phyloP scores from a whole-genome alignment of 2,113 vertebrate genomes.

The Halichoerus grypus region DNA sequence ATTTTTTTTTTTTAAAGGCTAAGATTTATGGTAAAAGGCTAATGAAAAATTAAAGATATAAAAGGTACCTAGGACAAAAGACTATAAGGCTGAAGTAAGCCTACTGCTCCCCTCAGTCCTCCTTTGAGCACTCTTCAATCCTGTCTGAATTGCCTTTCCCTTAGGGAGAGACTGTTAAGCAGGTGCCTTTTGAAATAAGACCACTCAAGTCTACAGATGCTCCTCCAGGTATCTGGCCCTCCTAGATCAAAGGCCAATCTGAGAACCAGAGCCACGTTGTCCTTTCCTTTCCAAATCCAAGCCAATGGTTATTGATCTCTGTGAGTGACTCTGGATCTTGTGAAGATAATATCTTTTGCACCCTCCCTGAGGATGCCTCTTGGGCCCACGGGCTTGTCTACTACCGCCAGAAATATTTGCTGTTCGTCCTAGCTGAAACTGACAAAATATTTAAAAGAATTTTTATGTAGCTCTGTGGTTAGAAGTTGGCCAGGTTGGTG shows the following conservation, averaged over 20 bases:
- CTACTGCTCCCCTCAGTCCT: background rate
- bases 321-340: background rate
- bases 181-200: background rate
- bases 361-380: background rate
- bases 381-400: background rate
- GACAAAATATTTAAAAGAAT: background rate
- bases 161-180: background rate
- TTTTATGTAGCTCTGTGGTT: background rate
- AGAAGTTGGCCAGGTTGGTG: background rate
- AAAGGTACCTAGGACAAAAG: background rate
- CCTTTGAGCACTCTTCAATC: background rate
- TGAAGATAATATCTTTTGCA: background rate
- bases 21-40: background rate
- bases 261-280: background rate
- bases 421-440: background rate
- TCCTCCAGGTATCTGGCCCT: background rate
- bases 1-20: background rate
- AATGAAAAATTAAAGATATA: background rate
- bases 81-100: background rate
- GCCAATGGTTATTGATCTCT: background rate
- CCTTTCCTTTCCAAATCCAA: background rate
- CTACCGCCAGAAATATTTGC: background rate
- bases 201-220: background rate
- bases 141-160: background rate
- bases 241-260: background rate